phyloP scores from a whole-genome alignment of 2,888 invertebrate genomes.

The Aricia artaxerxes region DNA sequence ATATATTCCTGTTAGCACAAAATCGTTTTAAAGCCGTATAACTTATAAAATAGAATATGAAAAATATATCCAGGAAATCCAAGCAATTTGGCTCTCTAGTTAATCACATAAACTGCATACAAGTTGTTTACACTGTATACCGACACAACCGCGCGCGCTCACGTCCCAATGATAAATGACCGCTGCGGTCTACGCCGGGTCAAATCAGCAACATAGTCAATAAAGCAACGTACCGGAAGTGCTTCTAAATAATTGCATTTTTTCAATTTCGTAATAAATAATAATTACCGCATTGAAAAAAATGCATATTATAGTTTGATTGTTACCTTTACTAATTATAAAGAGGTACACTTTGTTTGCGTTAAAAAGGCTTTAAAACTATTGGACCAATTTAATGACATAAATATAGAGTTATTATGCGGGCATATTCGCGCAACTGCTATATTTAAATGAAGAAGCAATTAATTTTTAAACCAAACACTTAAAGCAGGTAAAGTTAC shows the following conservation, averaged over 20 bases:
- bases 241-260: background rate
- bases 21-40: background rate
- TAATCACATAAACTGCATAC: conserved; percentile 10
- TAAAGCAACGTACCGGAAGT: background rate
- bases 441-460: background rate
- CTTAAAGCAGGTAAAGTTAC: background rate
- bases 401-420: background rate
- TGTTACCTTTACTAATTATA: no score
- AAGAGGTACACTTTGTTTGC: no score
- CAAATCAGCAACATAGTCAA: conserved; percentile 29
- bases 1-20: no score
- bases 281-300: no score
- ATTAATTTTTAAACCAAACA: background rate
- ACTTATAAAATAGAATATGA: background rate
- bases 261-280: background rate
- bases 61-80: background rate
- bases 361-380: background rate
- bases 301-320: no score
- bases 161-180: conserved; percentile 13
- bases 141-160: background rate
- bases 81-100: background rate
- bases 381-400: background rate
- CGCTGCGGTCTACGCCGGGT: conserved; percentile 12
- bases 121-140: conserved; percentile 12
- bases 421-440: background rate